A percentile compares a stretch with the other conserved stretches of the same genome.
phyloP scores from a whole-genome alignment of 1,140 invertebrate genomes.

The Meloidogyne hapla region DNA sequence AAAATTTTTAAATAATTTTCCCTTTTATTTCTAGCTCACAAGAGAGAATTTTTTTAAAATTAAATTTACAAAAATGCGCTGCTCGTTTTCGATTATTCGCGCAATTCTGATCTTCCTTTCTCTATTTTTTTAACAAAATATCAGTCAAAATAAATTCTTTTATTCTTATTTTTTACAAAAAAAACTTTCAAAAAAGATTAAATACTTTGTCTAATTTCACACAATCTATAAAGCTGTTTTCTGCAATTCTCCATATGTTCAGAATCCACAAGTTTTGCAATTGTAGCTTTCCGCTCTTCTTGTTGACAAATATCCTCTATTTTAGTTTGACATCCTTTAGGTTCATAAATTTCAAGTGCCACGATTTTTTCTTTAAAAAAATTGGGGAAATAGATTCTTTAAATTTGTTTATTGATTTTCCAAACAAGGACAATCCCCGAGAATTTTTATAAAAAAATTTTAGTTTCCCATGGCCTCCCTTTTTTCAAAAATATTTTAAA shows the following conservation, averaged over 20 bases:
- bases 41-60: slow-evolving; percentile 56
- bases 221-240: slow-evolving; percentile 41
- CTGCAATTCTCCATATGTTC: slow-evolving; percentile 31
- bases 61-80: too few relatives aligned
- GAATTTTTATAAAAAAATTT: slow-evolving; percentile 22
- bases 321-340: neutral
- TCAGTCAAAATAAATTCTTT: too few relatives aligned
- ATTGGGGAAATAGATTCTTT: too few relatives aligned
- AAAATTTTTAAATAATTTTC: neutral
- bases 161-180: neutral
- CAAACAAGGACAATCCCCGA: too few relatives aligned
- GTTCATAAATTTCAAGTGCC: slow-evolving; percentile 24
- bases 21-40: slow-evolving; percentile 35
- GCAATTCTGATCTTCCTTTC: too few relatives aligned
- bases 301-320: slow-evolving; percentile 5
- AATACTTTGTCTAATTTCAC: slow-evolving; percentile 35
- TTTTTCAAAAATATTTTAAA: slow-evolving; percentile 17
- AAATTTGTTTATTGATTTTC: too few relatives aligned
- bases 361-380: slow-evolving; percentile 30
- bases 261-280: slow-evolving; percentile 24
- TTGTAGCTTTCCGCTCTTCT: neutral
- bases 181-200: neutral
- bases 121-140: too few relatives aligned
- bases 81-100: too few relatives aligned
- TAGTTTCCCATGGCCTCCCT: neutral